Evolutionary conservation across 2,888 invertebrate species (phyloP).

Genomic region (Cephonodes hylas): DNA sequence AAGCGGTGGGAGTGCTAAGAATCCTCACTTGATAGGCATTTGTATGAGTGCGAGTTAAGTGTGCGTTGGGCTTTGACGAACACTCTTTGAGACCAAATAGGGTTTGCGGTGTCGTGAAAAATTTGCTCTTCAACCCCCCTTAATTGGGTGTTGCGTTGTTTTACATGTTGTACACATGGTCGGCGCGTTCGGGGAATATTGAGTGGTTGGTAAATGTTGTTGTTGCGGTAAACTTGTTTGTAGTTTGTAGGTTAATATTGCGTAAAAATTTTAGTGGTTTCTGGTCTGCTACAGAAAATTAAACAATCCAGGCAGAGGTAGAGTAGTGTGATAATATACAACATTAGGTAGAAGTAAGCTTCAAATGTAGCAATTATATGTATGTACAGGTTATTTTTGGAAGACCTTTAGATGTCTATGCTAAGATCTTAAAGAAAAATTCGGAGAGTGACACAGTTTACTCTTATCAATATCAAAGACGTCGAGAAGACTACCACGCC

Average conservation of each 20-base stretch:
- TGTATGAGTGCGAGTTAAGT: slow-evolving; percentile 71
- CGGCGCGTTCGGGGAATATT: background rate
- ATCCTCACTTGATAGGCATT: slow-evolving; percentile 76
- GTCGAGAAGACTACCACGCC: no score
- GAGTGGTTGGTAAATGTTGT: background rate
- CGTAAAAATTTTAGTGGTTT: background rate
- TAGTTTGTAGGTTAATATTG: background rate
- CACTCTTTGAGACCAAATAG: slow-evolving; percentile 69
- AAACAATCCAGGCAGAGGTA: no score
- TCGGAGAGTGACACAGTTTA: no score
- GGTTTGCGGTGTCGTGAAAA: slow-evolving; percentile 71
- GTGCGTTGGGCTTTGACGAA: slow-evolving; percentile 61
- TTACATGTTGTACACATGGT: slow-evolving; percentile 28
- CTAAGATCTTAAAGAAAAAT: no score
- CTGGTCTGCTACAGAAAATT: no score
- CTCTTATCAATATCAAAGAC: no score
- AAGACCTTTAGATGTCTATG: no score
- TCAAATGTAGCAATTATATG: no score
- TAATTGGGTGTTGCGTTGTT: slow-evolving; percentile 75
- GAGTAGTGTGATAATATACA: no score
- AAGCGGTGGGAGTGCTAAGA: slow-evolving; percentile 67
- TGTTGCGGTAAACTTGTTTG: background rate
- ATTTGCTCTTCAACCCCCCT: slow-evolving; percentile 76
- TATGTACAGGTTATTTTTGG: no score
- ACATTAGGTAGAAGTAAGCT: no score